Evolutionary conservation across 2,797 vertebrate genomes (phyloP).

Genomic region (Scomberomorus guttatus): DNA sequence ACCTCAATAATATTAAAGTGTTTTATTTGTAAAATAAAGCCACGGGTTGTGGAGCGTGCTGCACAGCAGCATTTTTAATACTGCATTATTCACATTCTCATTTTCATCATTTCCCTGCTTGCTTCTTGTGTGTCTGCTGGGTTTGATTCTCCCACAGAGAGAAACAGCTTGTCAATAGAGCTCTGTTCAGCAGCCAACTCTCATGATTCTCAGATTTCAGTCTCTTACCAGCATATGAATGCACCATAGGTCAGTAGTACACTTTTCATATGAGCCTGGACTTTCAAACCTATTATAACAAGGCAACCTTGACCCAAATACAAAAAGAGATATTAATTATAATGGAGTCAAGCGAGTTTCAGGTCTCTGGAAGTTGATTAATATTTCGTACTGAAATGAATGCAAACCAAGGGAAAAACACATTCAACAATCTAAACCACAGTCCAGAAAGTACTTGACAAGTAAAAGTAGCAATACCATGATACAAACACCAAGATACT

Average conservation of each 20-base stretch:
- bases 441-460: no score
- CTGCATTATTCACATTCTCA: conserved; percentile 21
- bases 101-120: conserved; percentile 31
- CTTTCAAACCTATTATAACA: neutral
- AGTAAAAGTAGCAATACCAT: no score
- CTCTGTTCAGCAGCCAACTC: conserved; percentile 29
- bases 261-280: conserved; percentile 13
- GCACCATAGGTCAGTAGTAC: conserved; percentile 25
- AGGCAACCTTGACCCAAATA: neutral
- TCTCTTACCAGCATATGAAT: conserved; percentile 17
- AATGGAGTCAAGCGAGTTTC: neutral
- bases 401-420: neutral
- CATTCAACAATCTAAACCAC: neutral
- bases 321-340: neutral
- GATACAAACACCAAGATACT: no score
- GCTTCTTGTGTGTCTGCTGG: conserved; percentile 23
- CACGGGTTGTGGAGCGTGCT: neutral
- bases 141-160: conserved; percentile 45
- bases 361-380: neutral
- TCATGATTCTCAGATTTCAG: conserved; percentile 53
- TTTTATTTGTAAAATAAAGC: conserved; percentile 19
- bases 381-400: neutral
- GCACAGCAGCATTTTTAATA: neutral
- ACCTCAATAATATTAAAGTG: neutral
- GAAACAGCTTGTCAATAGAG: conserved; percentile 31